Base-by-base conservation (phyloP, 2,113 vertebrate species). In the Struthidea cinerea region DNA sequence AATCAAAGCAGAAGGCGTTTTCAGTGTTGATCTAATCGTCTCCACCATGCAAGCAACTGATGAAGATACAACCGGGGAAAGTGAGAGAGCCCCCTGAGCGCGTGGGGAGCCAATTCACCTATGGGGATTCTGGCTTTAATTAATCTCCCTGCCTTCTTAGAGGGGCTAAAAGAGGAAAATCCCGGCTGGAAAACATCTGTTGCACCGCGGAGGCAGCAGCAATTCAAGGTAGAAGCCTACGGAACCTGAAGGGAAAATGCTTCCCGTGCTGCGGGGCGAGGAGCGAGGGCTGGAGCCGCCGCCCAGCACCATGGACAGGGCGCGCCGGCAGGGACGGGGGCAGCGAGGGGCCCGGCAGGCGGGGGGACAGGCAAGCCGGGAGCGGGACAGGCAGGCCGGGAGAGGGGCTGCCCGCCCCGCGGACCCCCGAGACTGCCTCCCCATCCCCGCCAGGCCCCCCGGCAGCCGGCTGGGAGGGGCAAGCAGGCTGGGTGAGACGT, bases 271-370 rank as follows among this genome's bases (percentile, higher is more conserved):
- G 63, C 14, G 16, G 21, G 61, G 37, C 23, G 32, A 4, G 44
- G 22, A 35, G 68, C 18, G 53, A 26, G 18, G n/a, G 10, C 26
- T 11, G 78, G 28, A 39, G 41, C 11, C 12, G 19, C 15, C 1
- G 53, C 52, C 97, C 97, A 98, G 97, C 49, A 98, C 97, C 97
- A 65, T 42, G 98, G 97, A 98, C 86, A 89, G 94, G 68, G 81
- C 50, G 22, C 71, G 3, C 17, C 41, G 47, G 59, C 14, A 11
- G 30, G 23, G 30, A 10, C 49, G 1, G 55, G 46, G 44, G 44
- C 52, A 6, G 49, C 21, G 32, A 56, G 17, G 16, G 64, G 55
- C 20, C 46, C 1, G 63, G 63, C 53, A 1, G 50, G 20, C 8
- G 10, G 3, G 4, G 24, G 35, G 33, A 21, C 55, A 1, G 46